Conservation (phyloP, 2,888 invertebrate species). For the Julus scandinavius region DNA sequence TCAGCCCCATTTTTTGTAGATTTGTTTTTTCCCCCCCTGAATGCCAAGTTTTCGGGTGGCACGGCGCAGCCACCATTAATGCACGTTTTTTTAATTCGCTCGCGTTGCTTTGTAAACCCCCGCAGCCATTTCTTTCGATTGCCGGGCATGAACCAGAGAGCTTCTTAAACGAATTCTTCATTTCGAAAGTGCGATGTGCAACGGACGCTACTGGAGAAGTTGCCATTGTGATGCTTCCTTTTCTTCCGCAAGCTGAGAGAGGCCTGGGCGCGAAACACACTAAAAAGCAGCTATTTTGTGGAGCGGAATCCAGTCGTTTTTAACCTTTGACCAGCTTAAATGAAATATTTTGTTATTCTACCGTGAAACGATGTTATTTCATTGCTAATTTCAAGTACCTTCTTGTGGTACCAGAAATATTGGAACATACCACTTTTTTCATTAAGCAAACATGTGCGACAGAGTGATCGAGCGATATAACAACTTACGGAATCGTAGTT, state of each 20-base stretch:
- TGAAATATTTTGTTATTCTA: no score
- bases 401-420: no score
- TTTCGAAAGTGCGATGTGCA: not conserved
- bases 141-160: not conserved
- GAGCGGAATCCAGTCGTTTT: not conserved
- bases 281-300: not conserved
- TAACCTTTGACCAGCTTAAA: no score
- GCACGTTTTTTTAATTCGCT: constrained; percentile 45
- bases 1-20: constrained; percentile 42
- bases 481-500: no score
- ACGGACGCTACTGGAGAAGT: not conserved
- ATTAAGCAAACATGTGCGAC: no score
- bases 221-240: not conserved
- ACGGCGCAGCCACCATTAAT: constrained; percentile 8
- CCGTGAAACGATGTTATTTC: no score
- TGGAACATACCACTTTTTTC: no score
- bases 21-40: not conserved
- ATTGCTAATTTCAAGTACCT: no score
- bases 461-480: no score
- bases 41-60: not conserved
- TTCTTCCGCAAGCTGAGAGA: not conserved
- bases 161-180: constrained; percentile 6
- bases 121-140: not conserved
- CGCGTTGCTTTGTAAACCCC: not conserved
- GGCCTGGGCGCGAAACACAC: not conserved